phyloP scores from a whole-genome alignment of 2,888 invertebrate genomes.

The Rhagonycha fulva region DNA sequence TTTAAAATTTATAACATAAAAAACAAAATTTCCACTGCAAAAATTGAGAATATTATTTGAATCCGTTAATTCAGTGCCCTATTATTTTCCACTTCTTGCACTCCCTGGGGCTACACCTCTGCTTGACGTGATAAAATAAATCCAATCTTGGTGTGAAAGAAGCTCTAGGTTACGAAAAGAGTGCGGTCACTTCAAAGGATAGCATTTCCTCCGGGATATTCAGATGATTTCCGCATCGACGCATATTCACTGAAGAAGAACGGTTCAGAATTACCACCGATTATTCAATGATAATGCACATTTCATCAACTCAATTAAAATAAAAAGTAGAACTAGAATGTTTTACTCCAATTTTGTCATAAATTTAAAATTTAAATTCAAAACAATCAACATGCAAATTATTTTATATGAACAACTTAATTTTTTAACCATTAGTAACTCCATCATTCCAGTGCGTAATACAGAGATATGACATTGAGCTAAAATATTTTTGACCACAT shows the following conservation, averaged over 20 bases:
- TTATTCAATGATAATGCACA: not conserved
- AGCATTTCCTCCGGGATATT: not conserved
- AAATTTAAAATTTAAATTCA: no score
- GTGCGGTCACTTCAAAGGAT: not conserved
- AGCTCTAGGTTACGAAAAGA: not conserved
- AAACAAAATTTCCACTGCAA: no score
- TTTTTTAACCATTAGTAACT: not conserved
- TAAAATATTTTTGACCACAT: not conserved
- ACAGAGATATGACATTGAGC: not conserved
- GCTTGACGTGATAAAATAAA: not conserved
- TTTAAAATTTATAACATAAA: no score
- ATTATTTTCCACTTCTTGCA: no score
- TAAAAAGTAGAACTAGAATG: not conserved
- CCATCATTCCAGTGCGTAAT: not conserved
- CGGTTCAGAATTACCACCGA: not conserved
- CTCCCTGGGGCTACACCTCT: no score
- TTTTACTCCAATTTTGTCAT: not conserved
- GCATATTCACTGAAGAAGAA: not conserved
- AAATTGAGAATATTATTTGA: no score
- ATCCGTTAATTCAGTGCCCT: no score
- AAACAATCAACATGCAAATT: no score
- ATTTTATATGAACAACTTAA: not conserved
- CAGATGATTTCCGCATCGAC: not conserved
- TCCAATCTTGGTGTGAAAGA: not conserved
- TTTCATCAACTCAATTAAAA: not conserved